Evolutionary conservation across 1,140 invertebrate genomes (phyloP).

Genomic region (Drosophila athabasca): DNA sequence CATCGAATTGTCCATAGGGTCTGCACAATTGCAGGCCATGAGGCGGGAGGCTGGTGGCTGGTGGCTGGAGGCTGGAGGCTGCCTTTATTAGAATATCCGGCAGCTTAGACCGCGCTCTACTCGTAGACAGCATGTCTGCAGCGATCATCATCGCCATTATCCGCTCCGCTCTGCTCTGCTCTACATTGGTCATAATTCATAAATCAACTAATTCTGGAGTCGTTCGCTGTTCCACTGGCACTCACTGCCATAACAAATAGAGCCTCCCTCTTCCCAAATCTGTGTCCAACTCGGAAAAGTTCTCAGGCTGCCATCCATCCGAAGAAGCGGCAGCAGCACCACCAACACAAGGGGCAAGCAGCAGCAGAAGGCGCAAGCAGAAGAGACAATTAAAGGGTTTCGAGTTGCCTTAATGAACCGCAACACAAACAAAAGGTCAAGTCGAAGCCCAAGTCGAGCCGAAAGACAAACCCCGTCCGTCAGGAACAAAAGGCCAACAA

Average conservation of each 20-base stretch:
- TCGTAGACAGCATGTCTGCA: slow-evolving; percentile 58
- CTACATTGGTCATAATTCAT: slow-evolving; percentile 82
- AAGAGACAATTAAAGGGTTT: slow-evolving; percentile 52
- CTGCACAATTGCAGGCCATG: slow-evolving; percentile 38
- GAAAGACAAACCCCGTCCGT: slow-evolving; percentile 43
- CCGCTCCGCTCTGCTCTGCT: slow-evolving; percentile 33
- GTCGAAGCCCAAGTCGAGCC: slow-evolving; percentile 38
- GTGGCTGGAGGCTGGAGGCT: slow-evolving; percentile 16
- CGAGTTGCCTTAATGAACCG: slow-evolving; percentile 80
- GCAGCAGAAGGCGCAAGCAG: neutral
- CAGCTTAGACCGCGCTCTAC: slow-evolving; percentile 50
- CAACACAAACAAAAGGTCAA: slow-evolving; percentile 72
- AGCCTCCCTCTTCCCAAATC: slow-evolving; percentile 37
- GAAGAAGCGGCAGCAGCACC: neutral
- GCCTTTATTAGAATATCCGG: slow-evolving; percentile 83
- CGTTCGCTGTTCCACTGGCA: slow-evolving; percentile 39
- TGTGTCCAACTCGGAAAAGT: slow-evolving; percentile 46
- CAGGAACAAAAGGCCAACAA: slow-evolving; percentile 33
- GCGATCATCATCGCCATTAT: slow-evolving; percentile 2
- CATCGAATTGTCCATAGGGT: neutral
- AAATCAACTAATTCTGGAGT: slow-evolving; percentile 81
- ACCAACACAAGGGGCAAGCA: slow-evolving; percentile 4
- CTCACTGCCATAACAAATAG: slow-evolving; percentile 33
- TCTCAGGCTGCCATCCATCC: slow-evolving; percentile 50
- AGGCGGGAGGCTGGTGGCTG: slow-evolving; percentile 26